Evolutionary conservation across 1,140 invertebrate genomes (phyloP).

Genomic region (Heterodera schachtii): DNA sequence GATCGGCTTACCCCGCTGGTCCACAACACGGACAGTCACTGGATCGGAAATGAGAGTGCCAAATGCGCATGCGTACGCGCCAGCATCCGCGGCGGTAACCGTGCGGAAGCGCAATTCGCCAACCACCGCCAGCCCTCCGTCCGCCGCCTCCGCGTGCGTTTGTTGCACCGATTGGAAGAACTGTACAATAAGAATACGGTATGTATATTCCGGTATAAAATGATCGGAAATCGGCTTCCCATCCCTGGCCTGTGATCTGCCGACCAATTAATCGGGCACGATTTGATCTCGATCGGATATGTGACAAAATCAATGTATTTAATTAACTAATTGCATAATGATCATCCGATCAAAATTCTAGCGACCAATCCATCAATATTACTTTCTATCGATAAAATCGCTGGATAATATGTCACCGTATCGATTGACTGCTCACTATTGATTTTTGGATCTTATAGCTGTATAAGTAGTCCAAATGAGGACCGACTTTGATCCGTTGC

Average conservation of each 20-base stretch:
- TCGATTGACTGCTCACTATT: too few relatives aligned
- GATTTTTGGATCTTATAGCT: too few relatives aligned
- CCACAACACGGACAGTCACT: slow-evolving; percentile 16
- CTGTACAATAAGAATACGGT: neutral
- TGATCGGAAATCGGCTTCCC: neutral
- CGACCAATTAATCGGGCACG: too few relatives aligned
- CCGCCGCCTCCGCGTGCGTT: too few relatives aligned
- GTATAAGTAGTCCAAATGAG: too few relatives aligned
- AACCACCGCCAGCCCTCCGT: neutral
- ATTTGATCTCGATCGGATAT: too few relatives aligned
- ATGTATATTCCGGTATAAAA: neutral
- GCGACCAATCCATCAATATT: too few relatives aligned
- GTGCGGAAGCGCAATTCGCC: slow-evolving; percentile 22
- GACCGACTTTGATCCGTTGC: neutral
- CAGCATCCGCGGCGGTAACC: slow-evolving; percentile 7
- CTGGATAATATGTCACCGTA: too few relatives aligned
- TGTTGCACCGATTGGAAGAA: neutral
- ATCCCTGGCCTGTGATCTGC: too few relatives aligned
- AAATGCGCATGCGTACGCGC: slow-evolving; percentile 27
- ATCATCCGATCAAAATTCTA: too few relatives aligned
- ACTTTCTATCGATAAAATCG: too few relatives aligned
- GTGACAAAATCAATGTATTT: too few relatives aligned
- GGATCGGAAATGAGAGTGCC: slow-evolving; percentile 23
- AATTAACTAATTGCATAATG: neutral
- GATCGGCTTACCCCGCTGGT: neutral